Percentiles rank a stretch among this genome's conserved stretches.
phyloP scores from a whole-genome alignment of 37 sponge, comb jelly and placozoan species.

The Amphimedon queenslandica region DNA sequence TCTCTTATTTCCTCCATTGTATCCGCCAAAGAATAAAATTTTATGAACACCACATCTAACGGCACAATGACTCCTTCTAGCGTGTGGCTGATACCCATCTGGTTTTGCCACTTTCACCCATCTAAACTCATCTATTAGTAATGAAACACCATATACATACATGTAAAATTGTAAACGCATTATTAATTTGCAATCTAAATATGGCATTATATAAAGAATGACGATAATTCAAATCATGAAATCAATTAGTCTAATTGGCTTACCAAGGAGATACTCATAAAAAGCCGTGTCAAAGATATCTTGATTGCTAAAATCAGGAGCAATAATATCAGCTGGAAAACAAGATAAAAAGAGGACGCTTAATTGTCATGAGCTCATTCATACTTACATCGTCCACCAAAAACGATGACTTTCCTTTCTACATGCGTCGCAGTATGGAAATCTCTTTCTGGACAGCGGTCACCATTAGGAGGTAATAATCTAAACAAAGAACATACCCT shows the following conservation, averaged over 20 bases:
- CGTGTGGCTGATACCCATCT: slow-evolving; percentile 31
- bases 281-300: slow-evolving; percentile 46
- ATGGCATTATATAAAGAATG: too few relatives aligned
- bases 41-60: slow-evolving; percentile 15
- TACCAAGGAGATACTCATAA: slow-evolving; percentile 34
- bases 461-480: slow-evolving; percentile 20
- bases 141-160: not conserved
- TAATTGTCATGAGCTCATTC: too few relatives aligned
- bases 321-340: slow-evolving; percentile 39
- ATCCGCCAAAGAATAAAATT: slow-evolving; percentile 61
- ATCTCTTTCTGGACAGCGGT: slow-evolving; percentile 49
- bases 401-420: slow-evolving; percentile 27
- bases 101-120: slow-evolving; percentile 16
- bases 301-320: slow-evolving; percentile 43
- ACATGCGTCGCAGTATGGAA: slow-evolving; percentile 61
- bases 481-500: not conserved
- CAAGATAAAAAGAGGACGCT: too few relatives aligned
- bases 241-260: too few relatives aligned
- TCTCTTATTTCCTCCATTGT: slow-evolving; percentile 26
- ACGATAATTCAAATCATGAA: too few relatives aligned
- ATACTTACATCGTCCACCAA: slow-evolving; percentile 69
- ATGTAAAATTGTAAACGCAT: not conserved
- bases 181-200: not conserved
- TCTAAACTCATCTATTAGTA: not conserved
- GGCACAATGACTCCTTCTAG: slow-evolving; percentile 48